A percentile compares a stretch with the other conserved stretches of the same genome.
phyloP scores from a whole-genome alignment of 2,888 invertebrate genomes.

The Melinaea menophilus region DNA sequence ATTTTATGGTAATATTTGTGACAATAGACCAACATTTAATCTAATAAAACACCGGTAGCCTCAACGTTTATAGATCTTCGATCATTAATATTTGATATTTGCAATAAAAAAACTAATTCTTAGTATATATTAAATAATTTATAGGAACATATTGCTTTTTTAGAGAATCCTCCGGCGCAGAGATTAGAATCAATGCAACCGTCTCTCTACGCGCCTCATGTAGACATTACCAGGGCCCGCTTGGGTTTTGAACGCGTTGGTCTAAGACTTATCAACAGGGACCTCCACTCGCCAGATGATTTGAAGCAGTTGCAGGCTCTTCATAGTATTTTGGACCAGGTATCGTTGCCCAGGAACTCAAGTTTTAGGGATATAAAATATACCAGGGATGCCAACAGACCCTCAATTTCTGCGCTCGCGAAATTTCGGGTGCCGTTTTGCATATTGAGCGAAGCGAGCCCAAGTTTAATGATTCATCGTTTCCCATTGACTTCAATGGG shows the following conservation, averaged over 20 bases:
- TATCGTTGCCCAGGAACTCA: conserved; percentile 25
- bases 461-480: no score
- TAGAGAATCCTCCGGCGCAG: conserved; percentile 50
- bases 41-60: no score
- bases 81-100: no score
- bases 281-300: conserved; percentile 53
- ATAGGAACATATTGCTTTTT: conserved; percentile 8
- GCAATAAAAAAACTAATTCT: no score
- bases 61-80: no score
- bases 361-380: background rate
- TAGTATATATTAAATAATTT: background rate
- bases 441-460: no score
- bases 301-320: conserved; percentile 60
- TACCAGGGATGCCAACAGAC: background rate
- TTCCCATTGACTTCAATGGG: no score
- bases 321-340: conserved; percentile 63
- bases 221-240: conserved; percentile 55
- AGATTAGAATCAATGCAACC: conserved; percentile 64
- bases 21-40: no score
- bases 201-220: conserved; percentile 55
- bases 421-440: no score
- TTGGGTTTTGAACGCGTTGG: conserved; percentile 62
- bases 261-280: conserved; percentile 52
- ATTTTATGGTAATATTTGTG: no score
- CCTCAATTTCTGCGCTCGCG: no score